Base-by-base conservation (phyloP, 2,113 vertebrate species). In the Azemiops feae region DNA sequence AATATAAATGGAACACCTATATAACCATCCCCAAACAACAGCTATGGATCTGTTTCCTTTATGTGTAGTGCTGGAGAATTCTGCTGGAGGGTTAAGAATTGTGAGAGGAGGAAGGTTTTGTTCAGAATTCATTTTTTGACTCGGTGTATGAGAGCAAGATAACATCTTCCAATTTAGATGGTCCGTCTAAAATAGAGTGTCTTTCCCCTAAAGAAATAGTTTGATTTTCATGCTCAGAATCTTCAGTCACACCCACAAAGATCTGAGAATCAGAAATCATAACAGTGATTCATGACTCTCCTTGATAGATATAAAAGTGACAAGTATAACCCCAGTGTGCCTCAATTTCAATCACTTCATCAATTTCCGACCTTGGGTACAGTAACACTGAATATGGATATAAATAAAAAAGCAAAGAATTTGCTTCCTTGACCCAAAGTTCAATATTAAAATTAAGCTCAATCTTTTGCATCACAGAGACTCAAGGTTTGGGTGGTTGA, bases 381-480 rank as follows among this genome's bases (percentile, higher is more conserved):
- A 96, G 93, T 95, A 94, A 90, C 91, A 94, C 94, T 94, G 89
- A 94, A 91, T 92, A 93, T 23, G 94, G 95, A 93, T 96, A 94
- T 96, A 97, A 95, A 96, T 94, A 91, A 91, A 93, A 94, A 95
- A 95, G 95, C 95, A 96, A 52, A 96, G 89, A 93, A 20, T 85
- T 0, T 87, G 43, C 92, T 85, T 95, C 94, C 94, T 92, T 92
- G 94, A 91, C 95, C 91, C 94, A 96, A 94, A 97, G 95, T 95
- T 92, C 94, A 53, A 94, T 87, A 87, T 50, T 89, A 94, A 96
- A 92, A 91, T 94, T 92, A 94, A 85, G 88, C 93, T 95, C 92
- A 92, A 89, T 95, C 91, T 96, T 96, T 96, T 93, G 94, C 94
- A 96, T 95, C 95, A 95, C 52, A 92, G 91, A 93, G 95, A 89